Evolutionary conservation across 2,797 vertebrate genomes (phyloP), one percentile per base, ranked within the genome.

Genomic region (Sphenopsis melanotis): DNA sequence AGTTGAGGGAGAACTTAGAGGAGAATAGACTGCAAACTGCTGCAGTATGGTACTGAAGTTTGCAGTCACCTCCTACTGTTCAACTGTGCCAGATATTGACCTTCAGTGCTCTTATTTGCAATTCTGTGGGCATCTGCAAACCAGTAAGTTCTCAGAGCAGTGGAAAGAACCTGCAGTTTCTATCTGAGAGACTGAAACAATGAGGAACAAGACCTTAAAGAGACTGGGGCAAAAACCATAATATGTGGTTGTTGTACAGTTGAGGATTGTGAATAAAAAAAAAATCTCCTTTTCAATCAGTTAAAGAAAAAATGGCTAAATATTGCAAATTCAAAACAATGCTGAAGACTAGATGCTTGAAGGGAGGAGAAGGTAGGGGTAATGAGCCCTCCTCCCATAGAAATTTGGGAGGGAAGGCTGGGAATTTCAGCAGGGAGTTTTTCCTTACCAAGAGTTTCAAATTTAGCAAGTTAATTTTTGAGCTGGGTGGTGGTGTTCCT

Each of bases 61-160:
- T 0, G 0, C 1, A 5, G 21, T 76, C 41, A 34, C 63, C 53
- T 83, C 23, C 63, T 70, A 0, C 46, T 71, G 61, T 52, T 85
- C 42, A 29, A 42, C 24, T 57, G 27, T 91, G 72, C 55, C 87
- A 78, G 60, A 29, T 83, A 42, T 36, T 92, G 82, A 91, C 59
- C 72, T 86, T 84, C 26, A 29, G 30, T 53, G 49, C 36, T 78
- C 42, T 74, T 60, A 50, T 7, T 92, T 90, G 80, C 29, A 41
- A 11, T 94, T 90, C 56, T 41, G 9, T 91, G 50, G 30, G 32
- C 34, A 59, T 76, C 50, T 70, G 65, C 55, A 72, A 60, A 42
- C 42, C 56, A 52, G 4, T 26, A 42, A 77, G 26, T 57, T 82
- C 60, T 84, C 65, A 66, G 68, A 79, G 71, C 29, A 12, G 23